Conservation (phyloP, 1,140 invertebrate genomes). For the Orchestia grillus region DNA sequence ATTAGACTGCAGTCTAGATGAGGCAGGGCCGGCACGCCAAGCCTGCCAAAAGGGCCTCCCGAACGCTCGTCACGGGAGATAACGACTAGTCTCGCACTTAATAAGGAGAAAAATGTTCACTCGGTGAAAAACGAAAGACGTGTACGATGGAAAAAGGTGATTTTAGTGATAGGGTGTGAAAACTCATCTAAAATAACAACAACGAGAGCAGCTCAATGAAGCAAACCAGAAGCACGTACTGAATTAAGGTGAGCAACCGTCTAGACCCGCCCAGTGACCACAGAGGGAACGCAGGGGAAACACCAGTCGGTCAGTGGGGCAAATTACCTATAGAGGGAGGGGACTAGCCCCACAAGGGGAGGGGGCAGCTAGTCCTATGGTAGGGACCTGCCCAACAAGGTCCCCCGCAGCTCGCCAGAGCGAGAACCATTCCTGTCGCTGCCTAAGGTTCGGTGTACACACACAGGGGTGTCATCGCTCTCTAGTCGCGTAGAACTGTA, state of each 20-base stretch:
- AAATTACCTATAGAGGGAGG: neutral
- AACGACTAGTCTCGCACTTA: neutral
- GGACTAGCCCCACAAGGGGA: no score
- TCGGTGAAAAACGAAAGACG: neutral
- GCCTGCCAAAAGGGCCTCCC: neutral
- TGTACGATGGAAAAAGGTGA: neutral
- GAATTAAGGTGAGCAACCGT: slow-evolving; percentile 44
- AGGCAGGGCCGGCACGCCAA: neutral
- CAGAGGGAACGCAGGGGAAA: slow-evolving; percentile 3
- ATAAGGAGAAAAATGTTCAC: neutral
- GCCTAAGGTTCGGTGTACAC: neutral
- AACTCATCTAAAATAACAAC: neutral
- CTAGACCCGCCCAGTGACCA: neutral
- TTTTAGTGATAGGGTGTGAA: neutral
- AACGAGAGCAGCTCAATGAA: neutral
- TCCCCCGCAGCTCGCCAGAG: no score
- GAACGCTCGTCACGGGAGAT: neutral
- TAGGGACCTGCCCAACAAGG: no score
- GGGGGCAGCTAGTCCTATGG: no score
- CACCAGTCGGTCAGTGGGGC: neutral
- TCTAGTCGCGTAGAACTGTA: no score
- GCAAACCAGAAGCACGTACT: slow-evolving; percentile 23
- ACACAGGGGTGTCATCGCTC: neutral
- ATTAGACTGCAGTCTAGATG: neutral
- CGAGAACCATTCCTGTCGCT: no score